Conservation (phyloP, 1,140 invertebrate species). For the Cyclargus thomasi region DNA sequence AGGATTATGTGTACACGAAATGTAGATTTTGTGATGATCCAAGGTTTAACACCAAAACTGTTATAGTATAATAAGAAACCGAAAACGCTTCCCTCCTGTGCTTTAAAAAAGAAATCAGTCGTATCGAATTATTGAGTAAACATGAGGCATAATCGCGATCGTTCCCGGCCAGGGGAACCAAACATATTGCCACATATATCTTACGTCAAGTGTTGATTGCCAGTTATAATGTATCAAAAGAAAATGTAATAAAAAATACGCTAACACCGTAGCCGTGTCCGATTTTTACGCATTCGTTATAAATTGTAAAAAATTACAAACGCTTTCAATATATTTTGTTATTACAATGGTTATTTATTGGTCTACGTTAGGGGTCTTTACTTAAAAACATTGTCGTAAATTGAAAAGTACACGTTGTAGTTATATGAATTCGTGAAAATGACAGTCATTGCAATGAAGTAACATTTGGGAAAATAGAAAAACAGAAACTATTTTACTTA, state of each 20-base stretch:
- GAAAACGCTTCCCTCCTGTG: constrained; percentile 32
- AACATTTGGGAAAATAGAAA: too few species aligned
- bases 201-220: constrained; percentile 36
- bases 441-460: not conserved
- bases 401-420: not conserved
- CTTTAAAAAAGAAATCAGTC: constrained; percentile 31
- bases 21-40: too few species aligned
- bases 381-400: not conserved
- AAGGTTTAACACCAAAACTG: too few species aligned
- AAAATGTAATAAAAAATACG: constrained; percentile 18
- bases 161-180: constrained; percentile 49
- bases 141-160: constrained; percentile 64
- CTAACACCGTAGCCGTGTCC: constrained; percentile 7
- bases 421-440: not conserved
- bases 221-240: constrained; percentile 30
- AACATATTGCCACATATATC: constrained; percentile 44
- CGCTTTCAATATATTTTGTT: not conserved
- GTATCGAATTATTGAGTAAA: constrained; percentile 74
- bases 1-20: too few species aligned
- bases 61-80: not conserved
- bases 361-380: not conserved
- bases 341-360: constrained; percentile 1
- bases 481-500: too few species aligned
- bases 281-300: constrained; percentile 14
- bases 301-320: constrained; percentile 11